Base-by-base conservation (phyloP, 1,140 invertebrate species). In the Drosophila littoralis region DNA sequence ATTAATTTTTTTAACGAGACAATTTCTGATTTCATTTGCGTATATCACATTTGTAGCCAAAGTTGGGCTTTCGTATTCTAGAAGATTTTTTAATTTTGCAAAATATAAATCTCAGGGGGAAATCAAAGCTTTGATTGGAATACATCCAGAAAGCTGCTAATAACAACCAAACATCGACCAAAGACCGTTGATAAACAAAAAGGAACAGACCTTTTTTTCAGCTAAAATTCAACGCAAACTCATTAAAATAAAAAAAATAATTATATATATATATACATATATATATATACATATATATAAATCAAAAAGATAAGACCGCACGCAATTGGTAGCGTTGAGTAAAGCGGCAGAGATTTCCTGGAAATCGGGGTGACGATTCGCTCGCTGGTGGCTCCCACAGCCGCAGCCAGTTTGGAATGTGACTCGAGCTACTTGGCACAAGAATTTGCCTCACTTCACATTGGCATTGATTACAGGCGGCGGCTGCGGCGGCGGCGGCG, bases 391-490 rank as follows among this genome's bases (percentile, higher is more conserved):
- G 83, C 83, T 88, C 82, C 83, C 82, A 86, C 84, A 88, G 81
- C 64, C 55, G 68, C 59, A 60, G 77, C 68, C 17, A 63, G 42
- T 74, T 75, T 71, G 79, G 83, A 84, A 79, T 88, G 71, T 43
- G 60, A 63, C 32, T 69, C 54, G 32, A 64, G 54, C 59, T 50
- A 40, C 61, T 59, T 40, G 35, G 13, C 15, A 50, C 48, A 51
- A 65, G 50, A 60, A 40, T 57, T 17, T 40, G 51, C 38, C 63
- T 63, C 77, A 58, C 67, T 68, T 74, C 67, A 66, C 59, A 64
- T 78, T 43, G 84, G 84, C 80, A 89, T 89, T 89, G 84, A 89
- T 89, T 89, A 89, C 84, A 75, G 36, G 69, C 70, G 46, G 46
- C n/a, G 17, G 17, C 17, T 50, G 42, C 57, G 12, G 17, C 8